These are phyloP conservation scores for Arctocebus calabarensis DNA, from an alignment of 2,797 vertebrate genomes.

Conservation along the genomic window DNA sequence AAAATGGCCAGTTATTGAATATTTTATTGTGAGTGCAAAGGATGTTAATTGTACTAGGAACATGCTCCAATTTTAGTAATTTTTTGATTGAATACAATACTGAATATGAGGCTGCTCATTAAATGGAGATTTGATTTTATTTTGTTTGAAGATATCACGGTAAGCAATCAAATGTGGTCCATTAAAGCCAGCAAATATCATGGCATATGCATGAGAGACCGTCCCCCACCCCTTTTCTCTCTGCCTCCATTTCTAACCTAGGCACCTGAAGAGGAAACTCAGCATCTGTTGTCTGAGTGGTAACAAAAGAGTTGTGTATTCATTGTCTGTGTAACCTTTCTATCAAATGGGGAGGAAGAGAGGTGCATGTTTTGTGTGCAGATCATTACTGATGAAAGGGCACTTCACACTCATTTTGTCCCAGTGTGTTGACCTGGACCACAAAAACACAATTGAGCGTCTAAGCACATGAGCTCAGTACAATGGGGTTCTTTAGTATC, in stretches of 20 bases:
- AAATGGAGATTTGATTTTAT: conserved; percentile 94
- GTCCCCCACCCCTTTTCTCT: conserved; percentile 65
- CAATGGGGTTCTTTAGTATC: conserved; percentile 85
- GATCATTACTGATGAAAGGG: conserved; percentile 86
- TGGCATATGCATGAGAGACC: conserved; percentile 84
- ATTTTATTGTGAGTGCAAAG: conserved; percentile 90
- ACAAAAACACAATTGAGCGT: conserved; percentile 85
- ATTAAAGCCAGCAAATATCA: conserved; percentile 90
- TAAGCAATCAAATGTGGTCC: conserved; percentile 91
- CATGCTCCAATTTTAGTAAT: conserved; percentile 92
- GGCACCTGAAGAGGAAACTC: conserved; percentile 89
- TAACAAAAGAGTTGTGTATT: conserved; percentile 85
- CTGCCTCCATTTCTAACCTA: conserved; percentile 86
- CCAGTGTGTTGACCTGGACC: conserved; percentile 88
- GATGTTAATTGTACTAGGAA: conserved; percentile 90
- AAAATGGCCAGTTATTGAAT: conserved; percentile 91
- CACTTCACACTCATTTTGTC: conserved; percentile 88
- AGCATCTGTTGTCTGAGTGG: conserved; percentile 88
- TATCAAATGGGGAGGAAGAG: conserved; percentile 78
- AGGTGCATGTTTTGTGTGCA: conserved; percentile 84
- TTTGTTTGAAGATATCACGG: conserved; percentile 93
- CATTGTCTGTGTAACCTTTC: conserved; percentile 84
- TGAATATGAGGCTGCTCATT: conserved; percentile 91
- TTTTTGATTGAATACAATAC: conserved; percentile 86
- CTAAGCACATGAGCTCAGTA: conserved; percentile 84